A percentile compares a stretch with the other conserved stretches of the same genome.
Evolutionary conservation across 2,888 invertebrate species (phyloP).

Genomic region (Agrenia bidenticulata): DNA sequence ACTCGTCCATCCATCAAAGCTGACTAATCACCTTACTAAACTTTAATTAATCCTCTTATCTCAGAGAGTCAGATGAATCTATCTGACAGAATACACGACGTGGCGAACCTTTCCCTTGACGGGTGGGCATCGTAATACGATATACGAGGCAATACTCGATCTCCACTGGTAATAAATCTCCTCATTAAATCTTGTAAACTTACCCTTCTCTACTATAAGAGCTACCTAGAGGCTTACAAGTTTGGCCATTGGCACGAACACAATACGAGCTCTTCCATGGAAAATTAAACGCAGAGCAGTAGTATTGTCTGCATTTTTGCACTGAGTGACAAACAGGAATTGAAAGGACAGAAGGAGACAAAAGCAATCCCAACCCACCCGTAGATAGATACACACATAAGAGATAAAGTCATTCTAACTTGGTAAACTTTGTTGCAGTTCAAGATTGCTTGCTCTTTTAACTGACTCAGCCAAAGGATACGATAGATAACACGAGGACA

Average conservation of each 20-base stretch:
- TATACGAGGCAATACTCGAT: too few relatives aligned
- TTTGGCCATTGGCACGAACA: too few relatives aligned
- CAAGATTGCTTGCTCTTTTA: conserved; percentile 3
- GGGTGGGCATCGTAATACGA: too few relatives aligned
- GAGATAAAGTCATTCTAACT: conserved; percentile 1
- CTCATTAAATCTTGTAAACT: neutral
- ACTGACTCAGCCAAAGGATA: conserved; percentile 12
- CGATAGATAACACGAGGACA: neutral
- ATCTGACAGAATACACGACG: too few relatives aligned
- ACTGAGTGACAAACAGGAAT: too few relatives aligned
- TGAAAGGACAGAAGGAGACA: neutral
- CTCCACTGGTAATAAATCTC: conserved; percentile 9
- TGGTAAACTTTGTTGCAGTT: conserved; percentile 10
- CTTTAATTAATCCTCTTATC: conserved; percentile 21
- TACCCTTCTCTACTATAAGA: too few relatives aligned
- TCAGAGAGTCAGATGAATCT: neutral
- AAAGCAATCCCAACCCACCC: neutral
- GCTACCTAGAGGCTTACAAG: too few relatives aligned
- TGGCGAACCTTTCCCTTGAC: neutral
- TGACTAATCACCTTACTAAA: conserved; percentile 15
- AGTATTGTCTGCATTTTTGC: too few relatives aligned
- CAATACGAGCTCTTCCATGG: too few relatives aligned
- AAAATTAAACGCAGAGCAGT: too few relatives aligned
- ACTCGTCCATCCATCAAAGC: too few relatives aligned
- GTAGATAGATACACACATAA: conserved; percentile 5